Evolutionary conservation across 1,140 invertebrate species (phyloP).

Genomic region (Laupala kohalensis): DNA sequence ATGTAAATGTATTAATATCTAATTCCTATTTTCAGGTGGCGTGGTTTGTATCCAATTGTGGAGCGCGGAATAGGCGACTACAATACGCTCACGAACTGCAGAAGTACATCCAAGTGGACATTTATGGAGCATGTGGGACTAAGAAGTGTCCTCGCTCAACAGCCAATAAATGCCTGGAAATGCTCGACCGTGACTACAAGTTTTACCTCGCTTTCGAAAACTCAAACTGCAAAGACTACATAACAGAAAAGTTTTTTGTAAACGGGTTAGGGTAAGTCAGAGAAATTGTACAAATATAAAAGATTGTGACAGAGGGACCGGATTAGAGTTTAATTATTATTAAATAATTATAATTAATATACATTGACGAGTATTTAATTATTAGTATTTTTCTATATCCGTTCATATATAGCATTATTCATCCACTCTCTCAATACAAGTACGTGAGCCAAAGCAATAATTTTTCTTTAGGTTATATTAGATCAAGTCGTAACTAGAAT

Average conservation of each 20-base stretch:
- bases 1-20: background rate
- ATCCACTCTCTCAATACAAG: no score
- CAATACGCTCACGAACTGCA: conserved; percentile 75
- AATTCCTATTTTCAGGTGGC: conserved; percentile 46
- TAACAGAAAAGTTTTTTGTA: conserved; percentile 94
- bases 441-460: no score
- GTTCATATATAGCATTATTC: no score
- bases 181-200: conserved; percentile 90
- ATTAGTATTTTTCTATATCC: no score
- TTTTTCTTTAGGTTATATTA: no score
- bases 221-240: conserved; percentile 90
- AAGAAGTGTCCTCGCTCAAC: conserved; percentile 70
- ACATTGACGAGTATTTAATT: no score
- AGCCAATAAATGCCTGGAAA: conserved; percentile 70
- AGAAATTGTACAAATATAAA: no score
- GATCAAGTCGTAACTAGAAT: no score
- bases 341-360: no score
- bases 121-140: conserved; percentile 82
- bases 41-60: conserved; percentile 96
- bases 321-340: no score
- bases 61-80: conserved; percentile 71
- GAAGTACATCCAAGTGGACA: conserved; percentile 80
- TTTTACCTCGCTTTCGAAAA: conserved; percentile 97
- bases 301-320: no score
- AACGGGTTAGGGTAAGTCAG: conserved; percentile 76